phyloP scores from a whole-genome alignment of 2,888 invertebrate species.

The Tenthredo scrophulariae region DNA sequence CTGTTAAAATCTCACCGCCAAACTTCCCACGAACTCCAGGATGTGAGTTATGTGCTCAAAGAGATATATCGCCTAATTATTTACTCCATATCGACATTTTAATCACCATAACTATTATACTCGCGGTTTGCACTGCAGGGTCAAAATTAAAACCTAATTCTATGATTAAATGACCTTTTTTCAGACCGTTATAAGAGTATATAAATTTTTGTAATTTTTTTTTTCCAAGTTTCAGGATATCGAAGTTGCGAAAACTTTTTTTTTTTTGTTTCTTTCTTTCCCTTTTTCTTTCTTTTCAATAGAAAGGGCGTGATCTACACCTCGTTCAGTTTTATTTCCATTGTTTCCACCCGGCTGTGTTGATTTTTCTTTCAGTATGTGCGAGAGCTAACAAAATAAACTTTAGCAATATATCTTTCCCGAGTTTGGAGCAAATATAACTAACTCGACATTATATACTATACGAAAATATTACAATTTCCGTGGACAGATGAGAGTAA shows the following conservation, averaged over 20 bases:
- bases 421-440: slow-evolving; percentile 36
- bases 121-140: background rate
- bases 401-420: slow-evolving; percentile 39
- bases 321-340: slow-evolving; percentile 26
- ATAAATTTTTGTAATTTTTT: background rate
- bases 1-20: slow-evolving; percentile 25
- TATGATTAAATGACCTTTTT: background rate
- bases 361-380: background rate
- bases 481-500: slow-evolving; percentile 27
- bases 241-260: background rate
- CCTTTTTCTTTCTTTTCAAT: background rate
- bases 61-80: slow-evolving; percentile 19
- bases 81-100: background rate
- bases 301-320: background rate
- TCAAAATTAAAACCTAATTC: background rate
- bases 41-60: background rate
- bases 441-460: background rate
- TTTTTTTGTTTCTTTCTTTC: background rate
- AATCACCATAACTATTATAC: background rate
- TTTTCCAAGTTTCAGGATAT: background rate
- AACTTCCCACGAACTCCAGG: background rate
- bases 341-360: slow-evolving; percentile 39
- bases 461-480: slow-evolving; percentile 42
- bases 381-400: slow-evolving; percentile 21
- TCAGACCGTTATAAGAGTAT: background rate